These are phyloP conservation scores for Julus scandinavius DNA, from an alignment of 2,888 invertebrate species.

Conservation along the genomic window DNA sequence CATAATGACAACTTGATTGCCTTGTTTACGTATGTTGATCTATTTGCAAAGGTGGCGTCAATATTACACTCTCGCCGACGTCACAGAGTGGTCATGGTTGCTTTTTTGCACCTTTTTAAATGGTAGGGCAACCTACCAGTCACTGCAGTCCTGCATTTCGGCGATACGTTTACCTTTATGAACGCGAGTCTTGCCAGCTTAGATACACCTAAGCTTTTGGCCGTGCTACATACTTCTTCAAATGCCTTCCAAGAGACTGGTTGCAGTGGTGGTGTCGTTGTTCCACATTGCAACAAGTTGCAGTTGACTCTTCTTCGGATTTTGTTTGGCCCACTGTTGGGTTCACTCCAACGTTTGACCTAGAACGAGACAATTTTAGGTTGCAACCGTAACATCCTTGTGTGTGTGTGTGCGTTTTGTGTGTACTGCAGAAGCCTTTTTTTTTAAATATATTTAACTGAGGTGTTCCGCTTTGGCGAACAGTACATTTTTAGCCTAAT, in stretches of 20 bases:
- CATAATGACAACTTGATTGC: conserved; percentile 51
- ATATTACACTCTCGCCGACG: conserved; percentile 30
- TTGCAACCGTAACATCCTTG: conserved; percentile 30
- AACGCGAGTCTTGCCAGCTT: neutral
- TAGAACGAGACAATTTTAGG: conserved; percentile 22
- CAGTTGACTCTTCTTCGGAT: conserved; percentile 29
- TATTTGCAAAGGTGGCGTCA: conserved; percentile 45
- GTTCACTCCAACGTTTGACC: neutral
- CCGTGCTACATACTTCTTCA: neutral
- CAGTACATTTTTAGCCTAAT: conserved; percentile 29
- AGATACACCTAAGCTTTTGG: neutral
- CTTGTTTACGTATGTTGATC: conserved; percentile 47
- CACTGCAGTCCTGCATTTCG: neutral
- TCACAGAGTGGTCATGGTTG: conserved; percentile 36
- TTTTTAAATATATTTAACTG: neutral
- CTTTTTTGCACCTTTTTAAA: conserved; percentile 42
- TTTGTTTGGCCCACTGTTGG: neutral
- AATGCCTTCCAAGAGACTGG: conserved; percentile 11
- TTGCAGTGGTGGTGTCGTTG: neutral
- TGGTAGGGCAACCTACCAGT: conserved; percentile 29
- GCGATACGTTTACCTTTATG: conserved; percentile 15
- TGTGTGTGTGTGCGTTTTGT: conserved; percentile 25
- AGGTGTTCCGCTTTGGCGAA: conserved; percentile 24
- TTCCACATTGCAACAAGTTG: neutral
- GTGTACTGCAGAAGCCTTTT: conserved; percentile 4